These are phyloP conservation scores for Theristicus caerulescens DNA, from an alignment of 2,113 vertebrate species.

Conservation along the genomic window DNA sequence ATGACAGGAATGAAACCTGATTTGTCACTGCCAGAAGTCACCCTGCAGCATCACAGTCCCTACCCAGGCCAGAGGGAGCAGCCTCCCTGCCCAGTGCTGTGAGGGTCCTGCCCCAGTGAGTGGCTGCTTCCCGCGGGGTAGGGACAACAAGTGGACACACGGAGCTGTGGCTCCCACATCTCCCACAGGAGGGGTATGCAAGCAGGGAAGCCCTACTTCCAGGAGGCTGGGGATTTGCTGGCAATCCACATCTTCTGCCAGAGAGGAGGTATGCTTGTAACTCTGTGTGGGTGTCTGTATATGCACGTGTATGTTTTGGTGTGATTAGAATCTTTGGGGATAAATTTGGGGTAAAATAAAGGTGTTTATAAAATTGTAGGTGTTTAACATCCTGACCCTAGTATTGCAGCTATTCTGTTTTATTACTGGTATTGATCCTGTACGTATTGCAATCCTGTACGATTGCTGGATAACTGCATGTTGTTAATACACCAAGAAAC, in stretches of 20 bases:
- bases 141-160: neutral
- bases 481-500: neutral
- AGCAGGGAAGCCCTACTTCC: neutral
- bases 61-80: neutral
- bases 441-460: neutral
- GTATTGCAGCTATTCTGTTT: neutral
- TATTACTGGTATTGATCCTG: neutral
- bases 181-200: neutral
- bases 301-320: neutral
- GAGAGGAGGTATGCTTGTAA: neutral
- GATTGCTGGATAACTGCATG: neutral
- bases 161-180: neutral
- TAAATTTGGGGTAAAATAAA: neutral
- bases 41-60: neutral
- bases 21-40: neutral
- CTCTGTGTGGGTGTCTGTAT: neutral
- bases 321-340: neutral
- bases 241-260: rapidly evolving
- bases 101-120: rapidly evolving
- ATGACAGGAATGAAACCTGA: neutral
- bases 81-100: rapidly evolving
- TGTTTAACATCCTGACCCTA: neutral
- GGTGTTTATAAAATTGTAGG: neutral
- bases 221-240: too few species aligned
- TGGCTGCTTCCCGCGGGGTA: rapidly evolving